These are phyloP conservation scores for Porites australiensis DNA, from an alignment of 64 coral and sea anemone genomes.

Conservation along the genomic window DNA sequence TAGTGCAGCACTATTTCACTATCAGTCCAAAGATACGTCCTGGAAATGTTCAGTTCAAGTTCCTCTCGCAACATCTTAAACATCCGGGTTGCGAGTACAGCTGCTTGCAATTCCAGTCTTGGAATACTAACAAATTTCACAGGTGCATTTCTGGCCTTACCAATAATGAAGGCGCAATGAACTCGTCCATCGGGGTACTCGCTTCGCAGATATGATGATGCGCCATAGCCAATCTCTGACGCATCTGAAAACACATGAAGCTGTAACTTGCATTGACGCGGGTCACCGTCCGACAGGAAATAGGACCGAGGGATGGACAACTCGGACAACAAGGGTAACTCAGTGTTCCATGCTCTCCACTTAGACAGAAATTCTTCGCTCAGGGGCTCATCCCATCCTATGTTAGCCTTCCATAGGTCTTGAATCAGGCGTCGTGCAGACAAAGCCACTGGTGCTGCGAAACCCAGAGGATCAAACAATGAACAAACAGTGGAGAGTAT, in stretches of 20 bases:
- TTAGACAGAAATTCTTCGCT: not conserved
- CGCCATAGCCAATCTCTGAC: conserved; percentile 26
- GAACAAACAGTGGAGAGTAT: conserved; percentile 43
- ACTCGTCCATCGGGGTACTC: not conserved
- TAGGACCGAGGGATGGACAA: conserved; percentile 47
- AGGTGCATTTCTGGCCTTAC: conserved; percentile 45
- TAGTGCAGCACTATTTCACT: conserved; percentile 22
- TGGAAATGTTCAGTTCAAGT: conserved; percentile 10
- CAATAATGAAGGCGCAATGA: conserved; percentile 52
- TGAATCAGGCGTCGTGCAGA: too few relatives aligned
- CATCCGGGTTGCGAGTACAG: conserved; percentile 17
- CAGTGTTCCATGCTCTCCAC: conserved; percentile 27
- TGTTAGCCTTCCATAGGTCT: too few relatives aligned
- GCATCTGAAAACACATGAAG: conserved; percentile 45
- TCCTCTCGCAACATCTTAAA: conserved; percentile 15
- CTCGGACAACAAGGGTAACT: conserved; percentile 19
- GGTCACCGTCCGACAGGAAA: not conserved
- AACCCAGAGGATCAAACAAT: conserved; percentile 21
- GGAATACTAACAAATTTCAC: conserved; percentile 34
- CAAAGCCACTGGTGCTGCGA: conserved; percentile 17
- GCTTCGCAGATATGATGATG: conserved; percentile 21
- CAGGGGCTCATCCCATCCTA: too few relatives aligned
- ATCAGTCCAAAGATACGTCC: conserved; percentile 23
- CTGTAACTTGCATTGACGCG: not conserved
- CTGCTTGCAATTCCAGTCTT: conserved; percentile 58